Percentiles rank a stretch among this genome's conserved stretches.
These are phyloP conservation scores for Lasioglossum zephyrum DNA, from an alignment of 2,888 invertebrate genomes.

Conservation along the genomic window DNA sequence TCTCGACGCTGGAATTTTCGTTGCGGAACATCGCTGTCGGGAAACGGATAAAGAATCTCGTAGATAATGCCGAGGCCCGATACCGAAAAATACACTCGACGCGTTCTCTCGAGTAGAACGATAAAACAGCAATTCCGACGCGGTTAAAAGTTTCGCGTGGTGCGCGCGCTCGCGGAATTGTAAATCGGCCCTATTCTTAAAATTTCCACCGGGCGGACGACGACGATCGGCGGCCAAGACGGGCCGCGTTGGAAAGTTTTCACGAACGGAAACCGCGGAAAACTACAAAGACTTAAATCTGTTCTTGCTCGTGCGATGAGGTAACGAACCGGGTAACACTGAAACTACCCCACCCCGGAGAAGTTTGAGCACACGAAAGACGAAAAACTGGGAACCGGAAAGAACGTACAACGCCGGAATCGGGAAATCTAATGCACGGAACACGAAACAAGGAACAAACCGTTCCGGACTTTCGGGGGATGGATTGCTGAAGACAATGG, in stretches of 20 bases:
- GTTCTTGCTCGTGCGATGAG: constrained; percentile 35
- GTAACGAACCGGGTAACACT: constrained; percentile 60
- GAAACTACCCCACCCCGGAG: background rate
- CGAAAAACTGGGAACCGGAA: constrained; percentile 5
- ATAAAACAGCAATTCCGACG: constrained; percentile 27
- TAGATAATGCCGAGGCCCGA: background rate
- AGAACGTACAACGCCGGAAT: constrained; percentile 13
- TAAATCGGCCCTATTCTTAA: constrained; percentile 37
- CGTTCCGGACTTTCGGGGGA: background rate
- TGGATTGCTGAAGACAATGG: background rate
- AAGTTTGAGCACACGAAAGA: constrained; percentile 36
- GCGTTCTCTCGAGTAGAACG: background rate
- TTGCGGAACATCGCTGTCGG: background rate
- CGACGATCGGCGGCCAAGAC: constrained; percentile 9
- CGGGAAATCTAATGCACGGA: background rate
- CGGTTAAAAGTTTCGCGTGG: constrained; percentile 33
- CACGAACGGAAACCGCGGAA: constrained; percentile 35
- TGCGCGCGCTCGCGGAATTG: constrained; percentile 19
- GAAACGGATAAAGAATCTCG: background rate
- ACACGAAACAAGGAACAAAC: background rate
- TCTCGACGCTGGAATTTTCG: background rate
- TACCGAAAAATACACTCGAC: background rate
- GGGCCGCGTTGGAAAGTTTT: constrained; percentile 43
- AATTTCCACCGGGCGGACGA: background rate
- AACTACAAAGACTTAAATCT: constrained; percentile 59